Conservation (phyloP, 2,888 invertebrate species). For the Abscondita cerata region DNA sequence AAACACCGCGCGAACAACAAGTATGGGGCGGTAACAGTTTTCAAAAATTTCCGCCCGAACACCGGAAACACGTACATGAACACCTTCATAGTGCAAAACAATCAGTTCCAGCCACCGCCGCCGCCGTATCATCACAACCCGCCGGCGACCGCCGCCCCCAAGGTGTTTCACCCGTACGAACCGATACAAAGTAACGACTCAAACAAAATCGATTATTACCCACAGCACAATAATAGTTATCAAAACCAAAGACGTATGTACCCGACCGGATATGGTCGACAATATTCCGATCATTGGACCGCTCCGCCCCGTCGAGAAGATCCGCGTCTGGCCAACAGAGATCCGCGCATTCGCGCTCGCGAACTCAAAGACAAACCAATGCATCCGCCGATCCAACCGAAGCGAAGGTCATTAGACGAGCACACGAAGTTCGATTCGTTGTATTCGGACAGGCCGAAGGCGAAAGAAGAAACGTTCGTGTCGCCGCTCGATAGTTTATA, state of each 20-base stretch:
- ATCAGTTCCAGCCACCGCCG: background rate
- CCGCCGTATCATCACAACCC: background rate
- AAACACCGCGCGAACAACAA: too few relatives aligned
- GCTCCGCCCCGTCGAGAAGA: constrained; percentile 12
- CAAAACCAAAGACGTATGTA: background rate
- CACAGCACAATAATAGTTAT: constrained; percentile 8
- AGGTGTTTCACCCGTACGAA: constrained; percentile 29
- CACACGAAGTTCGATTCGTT: constrained; percentile 37
- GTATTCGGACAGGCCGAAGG: constrained; percentile 32
- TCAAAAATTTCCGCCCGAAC: constrained; percentile 2
- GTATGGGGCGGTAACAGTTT: too few relatives aligned
- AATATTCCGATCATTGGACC: background rate
- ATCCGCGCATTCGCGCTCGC: constrained; percentile 21
- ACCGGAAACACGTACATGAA: constrained; percentile 22
- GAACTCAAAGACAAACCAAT: constrained; percentile 11
- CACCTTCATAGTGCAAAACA: constrained; percentile 23
- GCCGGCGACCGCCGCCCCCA: constrained; percentile 10
- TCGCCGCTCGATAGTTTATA: constrained; percentile 62
- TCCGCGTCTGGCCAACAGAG: constrained; percentile 26
- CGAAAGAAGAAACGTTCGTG: constrained; percentile 53
- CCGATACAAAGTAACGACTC: constrained; percentile 25
- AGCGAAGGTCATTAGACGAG: constrained; percentile 12
- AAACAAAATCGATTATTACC: constrained; percentile 38
- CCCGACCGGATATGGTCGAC: background rate
- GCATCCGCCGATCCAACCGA: background rate